phyloP scores from a whole-genome alignment of 2,113 vertebrate species.

The Sylvia atricapilla region DNA sequence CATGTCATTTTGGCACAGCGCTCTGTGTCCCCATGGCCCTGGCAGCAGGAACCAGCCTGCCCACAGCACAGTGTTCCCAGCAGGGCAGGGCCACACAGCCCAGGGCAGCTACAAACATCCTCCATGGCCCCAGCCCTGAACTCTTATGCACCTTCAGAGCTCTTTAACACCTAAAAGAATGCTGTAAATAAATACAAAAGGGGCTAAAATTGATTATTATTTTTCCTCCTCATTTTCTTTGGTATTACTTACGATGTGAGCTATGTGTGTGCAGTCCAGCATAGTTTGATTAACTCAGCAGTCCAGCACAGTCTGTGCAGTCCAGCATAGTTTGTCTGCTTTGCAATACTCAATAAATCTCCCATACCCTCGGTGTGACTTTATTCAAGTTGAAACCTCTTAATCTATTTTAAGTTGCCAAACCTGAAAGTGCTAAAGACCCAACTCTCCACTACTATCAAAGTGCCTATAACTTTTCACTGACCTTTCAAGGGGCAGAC shows the following conservation, averaged over 20 bases:
- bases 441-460: not conserved
- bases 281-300: no score
- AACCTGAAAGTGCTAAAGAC: not conserved
- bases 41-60: rapidly evolving
- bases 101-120: not conserved
- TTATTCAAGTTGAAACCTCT: not conserved
- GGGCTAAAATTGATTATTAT: not conserved
- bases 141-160: not conserved
- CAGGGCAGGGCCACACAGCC: rapidly evolving
- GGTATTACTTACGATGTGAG: not conserved
- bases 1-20: rapidly evolving
- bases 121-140: not conserved
- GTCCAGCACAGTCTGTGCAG: no score
- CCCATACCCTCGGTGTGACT: rapidly evolving
- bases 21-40: not conserved
- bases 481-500: not conserved
- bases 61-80: rapidly evolving
- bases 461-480: not conserved
- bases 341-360: not conserved
- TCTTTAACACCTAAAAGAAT: not conserved
- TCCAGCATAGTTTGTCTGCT: not conserved
- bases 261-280: not conserved
- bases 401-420: not conserved
- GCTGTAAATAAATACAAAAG: not conserved
- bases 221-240: not conserved